Evolutionary conservation across 2,113 vertebrate species (phyloP).

Genomic region (Collichthys lucidus): DNA sequence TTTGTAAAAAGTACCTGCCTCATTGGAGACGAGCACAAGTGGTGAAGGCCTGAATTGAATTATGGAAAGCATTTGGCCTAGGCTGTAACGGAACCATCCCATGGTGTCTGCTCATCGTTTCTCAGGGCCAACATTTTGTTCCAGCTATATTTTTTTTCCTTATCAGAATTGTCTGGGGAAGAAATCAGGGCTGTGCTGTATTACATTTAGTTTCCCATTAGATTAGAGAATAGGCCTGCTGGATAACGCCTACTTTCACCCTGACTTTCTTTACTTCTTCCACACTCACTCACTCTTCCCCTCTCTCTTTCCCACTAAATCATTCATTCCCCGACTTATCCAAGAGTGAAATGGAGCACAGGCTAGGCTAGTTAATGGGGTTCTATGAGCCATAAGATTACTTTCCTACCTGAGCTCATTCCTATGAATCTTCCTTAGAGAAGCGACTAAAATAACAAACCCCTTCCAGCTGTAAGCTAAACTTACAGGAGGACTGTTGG

Average conservation of each 20-base stretch:
- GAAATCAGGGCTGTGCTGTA: conserved; percentile 41
- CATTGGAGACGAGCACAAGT: conserved; percentile 28
- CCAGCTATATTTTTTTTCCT: not conserved
- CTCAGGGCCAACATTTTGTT: conserved; percentile 44
- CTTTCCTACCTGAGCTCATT: conserved; percentile 76
- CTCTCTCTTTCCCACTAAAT: conserved; percentile 59
- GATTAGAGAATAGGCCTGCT: conserved; percentile 46
- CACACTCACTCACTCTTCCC: conserved; percentile 26
- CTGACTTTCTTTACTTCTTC: conserved; percentile 21
- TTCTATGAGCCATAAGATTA: conserved; percentile 82
- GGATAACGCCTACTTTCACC: conserved; percentile 29
- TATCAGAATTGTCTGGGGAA: conserved; percentile 41
- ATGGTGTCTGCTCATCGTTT: conserved; percentile 31
- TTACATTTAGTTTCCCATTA: conserved; percentile 62
- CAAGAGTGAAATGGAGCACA: conserved; percentile 80
- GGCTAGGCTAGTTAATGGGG: conserved; percentile 78
- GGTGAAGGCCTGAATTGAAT: conserved; percentile 40
- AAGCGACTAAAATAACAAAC: conserved; percentile 69
- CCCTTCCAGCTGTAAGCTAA: conserved; percentile 28
- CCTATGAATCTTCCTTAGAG: conserved; percentile 77
- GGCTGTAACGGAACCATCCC: conserved; percentile 25
- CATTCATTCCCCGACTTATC: conserved; percentile 77
- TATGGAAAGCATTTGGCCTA: conserved; percentile 49
- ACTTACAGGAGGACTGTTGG: conserved; percentile 31
- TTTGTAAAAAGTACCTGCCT: conserved; percentile 19